Evolutionary conservation across 2,113 vertebrate genomes (phyloP), one percentile per base, ranked within the genome.

Genomic region (Crotophaga sulcirostris): DNA sequence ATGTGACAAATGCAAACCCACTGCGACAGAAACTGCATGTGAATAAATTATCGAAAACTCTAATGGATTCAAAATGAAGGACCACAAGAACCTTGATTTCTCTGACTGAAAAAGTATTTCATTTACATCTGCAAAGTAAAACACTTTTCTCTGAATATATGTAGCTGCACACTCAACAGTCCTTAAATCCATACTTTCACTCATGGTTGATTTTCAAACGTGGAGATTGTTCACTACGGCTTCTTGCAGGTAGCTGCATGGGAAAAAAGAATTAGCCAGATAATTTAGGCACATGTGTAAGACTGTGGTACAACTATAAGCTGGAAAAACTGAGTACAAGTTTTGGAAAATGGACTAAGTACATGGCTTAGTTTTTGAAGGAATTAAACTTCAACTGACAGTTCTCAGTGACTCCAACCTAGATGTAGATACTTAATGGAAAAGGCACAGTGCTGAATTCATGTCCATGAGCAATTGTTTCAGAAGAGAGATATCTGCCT

Each of bases 21-120:
- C 85, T 84, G 83, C 6, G 23, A 96, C 83, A 96, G 75, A 90
- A 94, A 91, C 77, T 96, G 87, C 45, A 25, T 84, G 18, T 87
- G 73, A 94, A 94, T 96, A 96, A 93, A 82, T 97, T 95, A 94
- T 59, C 96, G 92, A 97, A 97, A 97, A 93, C 84, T 94, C 89
- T 72, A 38, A 90, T 87, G 91, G 78, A 73, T 87, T 96, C 64
- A 72, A 72, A 94, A 89, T 93, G 93, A 95, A 92, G 69, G 91
- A 72, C 91, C 93, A 96, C 74, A 69, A 72, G 89, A 94, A 21
- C 62, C 49, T 93, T 90, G 33, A 77, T 96, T 97, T 95, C 80
- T 95, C 90, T 96, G 64, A 75, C 78, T 78, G 49, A 44, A 90
- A 93, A 97, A 90, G 40, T 74, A 70, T 87, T 69, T 92, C 16